phyloP scores from a whole-genome alignment of 2,797 vertebrate genomes.

The Caiman crocodilus region DNA sequence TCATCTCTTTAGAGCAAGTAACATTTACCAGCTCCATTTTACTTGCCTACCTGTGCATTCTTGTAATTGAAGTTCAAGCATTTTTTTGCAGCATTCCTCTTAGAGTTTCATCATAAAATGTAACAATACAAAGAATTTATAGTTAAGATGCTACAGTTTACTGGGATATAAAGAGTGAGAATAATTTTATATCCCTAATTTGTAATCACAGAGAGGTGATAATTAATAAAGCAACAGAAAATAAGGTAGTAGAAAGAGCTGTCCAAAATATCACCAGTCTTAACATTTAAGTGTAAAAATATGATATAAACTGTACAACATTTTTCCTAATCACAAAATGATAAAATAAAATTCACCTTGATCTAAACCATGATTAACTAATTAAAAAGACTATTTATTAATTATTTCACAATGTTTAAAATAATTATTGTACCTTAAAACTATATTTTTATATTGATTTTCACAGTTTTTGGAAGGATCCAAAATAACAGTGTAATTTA shows the following conservation, averaged over 20 bases:
- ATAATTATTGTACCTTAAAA: conserved; percentile 69
- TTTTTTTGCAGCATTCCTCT: conserved; percentile 26
- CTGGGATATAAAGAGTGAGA: conserved; percentile 59
- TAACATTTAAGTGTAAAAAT: conserved; percentile 70
- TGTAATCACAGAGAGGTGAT: conserved; percentile 65
- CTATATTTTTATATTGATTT: conserved; percentile 69
- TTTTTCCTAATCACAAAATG: conserved; percentile 71
- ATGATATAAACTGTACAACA: conserved; percentile 38
- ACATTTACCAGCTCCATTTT: conserved; percentile 47
- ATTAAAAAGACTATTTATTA: conserved; percentile 76
- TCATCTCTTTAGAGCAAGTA: conserved; percentile 53
- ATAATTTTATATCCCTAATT: conserved; percentile 54
- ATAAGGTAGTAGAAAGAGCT: conserved; percentile 62
- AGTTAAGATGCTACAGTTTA: conserved; percentile 46
- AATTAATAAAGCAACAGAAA: conserved; percentile 74
- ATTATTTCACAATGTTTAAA: conserved; percentile 72
- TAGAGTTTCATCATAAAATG: conserved; percentile 57
- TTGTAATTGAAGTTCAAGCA: conserved; percentile 52
- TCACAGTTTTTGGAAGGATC: conserved; percentile 43
- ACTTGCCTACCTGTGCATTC: conserved; percentile 22
- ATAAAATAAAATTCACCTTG: conserved; percentile 72
- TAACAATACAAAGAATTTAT: conserved; percentile 55
- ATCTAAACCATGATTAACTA: conserved; percentile 62
- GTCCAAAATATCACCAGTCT: conserved; percentile 32
- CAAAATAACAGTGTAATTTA: conserved; percentile 21